Percentiles rank a stretch among this genome's conserved stretches.
Conservation (phyloP, 2,888 invertebrate species). For the Drosophila meridiana region DNA sequence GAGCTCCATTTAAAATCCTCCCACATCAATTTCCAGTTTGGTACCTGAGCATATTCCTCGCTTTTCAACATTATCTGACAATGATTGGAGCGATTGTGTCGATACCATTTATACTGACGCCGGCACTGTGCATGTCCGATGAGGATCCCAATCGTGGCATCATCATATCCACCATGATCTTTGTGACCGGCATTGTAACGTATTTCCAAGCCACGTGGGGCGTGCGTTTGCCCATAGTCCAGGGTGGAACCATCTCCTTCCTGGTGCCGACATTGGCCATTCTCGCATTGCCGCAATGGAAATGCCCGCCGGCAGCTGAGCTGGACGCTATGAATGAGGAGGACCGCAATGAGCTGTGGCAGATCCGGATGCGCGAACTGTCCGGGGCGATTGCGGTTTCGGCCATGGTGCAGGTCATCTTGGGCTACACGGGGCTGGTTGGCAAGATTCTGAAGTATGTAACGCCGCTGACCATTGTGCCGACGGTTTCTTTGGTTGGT, state of each 20-base stretch:
- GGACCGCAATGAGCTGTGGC: conserved; percentile 89
- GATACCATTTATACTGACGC: conserved; percentile 92
- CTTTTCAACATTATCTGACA: conserved; percentile 93
- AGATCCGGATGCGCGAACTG: conserved; percentile 91
- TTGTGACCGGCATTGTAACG: conserved; percentile 92
- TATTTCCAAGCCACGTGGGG: conserved; percentile 91
- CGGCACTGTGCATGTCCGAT: conserved; percentile 91
- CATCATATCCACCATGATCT: conserved; percentile 93
- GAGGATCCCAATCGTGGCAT: conserved; percentile 90
- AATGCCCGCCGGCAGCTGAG: conserved; percentile 87
- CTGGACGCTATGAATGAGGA: conserved; percentile 86
- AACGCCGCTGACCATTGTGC: conserved; percentile 93
- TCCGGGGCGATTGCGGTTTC: conserved; percentile 94
- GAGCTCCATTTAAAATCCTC: not conserved
- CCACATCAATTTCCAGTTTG: conserved; percentile 84
- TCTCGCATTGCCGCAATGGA: conserved; percentile 89
- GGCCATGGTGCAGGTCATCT: conserved; percentile 90
- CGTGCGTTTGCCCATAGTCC: conserved; percentile 90
- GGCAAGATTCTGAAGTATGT: conserved; percentile 91
- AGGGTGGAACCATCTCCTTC: conserved; percentile 92
- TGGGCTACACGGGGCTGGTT: conserved; percentile 90
- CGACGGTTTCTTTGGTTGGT: conserved; percentile 93
- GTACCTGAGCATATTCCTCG: conserved; percentile 93
- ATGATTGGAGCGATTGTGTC: conserved; percentile 94
- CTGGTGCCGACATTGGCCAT: conserved; percentile 92